Percentiles rank a stretch among this genome's conserved stretches.
These are phyloP conservation scores for Nicator chloris DNA, from an alignment of 2,113 vertebrate species.

Conservation along the genomic window DNA sequence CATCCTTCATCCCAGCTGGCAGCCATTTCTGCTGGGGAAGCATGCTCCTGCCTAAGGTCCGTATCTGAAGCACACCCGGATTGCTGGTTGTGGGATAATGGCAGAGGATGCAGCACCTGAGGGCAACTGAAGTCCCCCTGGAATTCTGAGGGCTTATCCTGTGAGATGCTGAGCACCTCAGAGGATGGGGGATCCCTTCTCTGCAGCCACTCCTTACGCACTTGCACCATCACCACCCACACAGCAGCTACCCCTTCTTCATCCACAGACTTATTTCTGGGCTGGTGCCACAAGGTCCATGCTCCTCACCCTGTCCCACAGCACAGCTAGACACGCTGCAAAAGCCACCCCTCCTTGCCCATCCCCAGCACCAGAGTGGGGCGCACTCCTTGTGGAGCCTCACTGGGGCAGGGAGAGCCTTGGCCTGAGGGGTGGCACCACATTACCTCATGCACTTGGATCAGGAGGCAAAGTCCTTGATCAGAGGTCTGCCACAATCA, in stretches of 20 bases:
- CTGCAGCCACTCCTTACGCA: not conserved
- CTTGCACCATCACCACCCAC: not conserved
- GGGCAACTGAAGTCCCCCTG: not conserved
- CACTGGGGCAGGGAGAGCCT: not conserved
- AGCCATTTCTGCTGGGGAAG: not conserved
- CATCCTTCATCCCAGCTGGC: not conserved
- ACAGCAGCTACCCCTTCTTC: not conserved
- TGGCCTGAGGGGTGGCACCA: not conserved
- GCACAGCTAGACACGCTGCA: not conserved
- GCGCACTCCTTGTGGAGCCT: not conserved
- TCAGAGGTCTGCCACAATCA: not conserved
- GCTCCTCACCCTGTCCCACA: not conserved
- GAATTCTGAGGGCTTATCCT: not conserved
- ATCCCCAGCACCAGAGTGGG: not conserved
- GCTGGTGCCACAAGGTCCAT: not conserved
- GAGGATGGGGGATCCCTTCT: not conserved
- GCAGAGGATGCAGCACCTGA: not conserved
- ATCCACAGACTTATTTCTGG: not conserved
- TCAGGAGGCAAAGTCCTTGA: not conserved
- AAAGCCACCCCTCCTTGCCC: not conserved
- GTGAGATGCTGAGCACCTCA: not conserved
- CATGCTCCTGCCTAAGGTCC: not conserved
- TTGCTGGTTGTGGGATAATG: not conserved
- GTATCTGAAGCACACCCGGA: not conserved
- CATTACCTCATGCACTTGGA: not conserved